A percentile compares a stretch with the other conserved stretches of the same genome.
These are phyloP conservation scores for Lepus timidus DNA, from an alignment of 2,113 vertebrate species.

Conservation along the genomic window DNA sequence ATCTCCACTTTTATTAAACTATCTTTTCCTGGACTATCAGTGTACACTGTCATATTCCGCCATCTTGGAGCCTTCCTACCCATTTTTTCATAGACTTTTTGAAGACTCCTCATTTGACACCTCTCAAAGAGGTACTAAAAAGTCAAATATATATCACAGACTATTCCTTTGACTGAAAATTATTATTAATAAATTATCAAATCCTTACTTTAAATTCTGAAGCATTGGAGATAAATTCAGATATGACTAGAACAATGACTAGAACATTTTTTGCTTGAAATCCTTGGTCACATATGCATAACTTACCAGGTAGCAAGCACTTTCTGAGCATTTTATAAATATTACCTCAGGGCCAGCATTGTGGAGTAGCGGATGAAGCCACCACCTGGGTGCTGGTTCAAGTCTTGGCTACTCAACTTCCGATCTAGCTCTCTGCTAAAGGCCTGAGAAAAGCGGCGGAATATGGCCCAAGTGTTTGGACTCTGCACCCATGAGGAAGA, in stretches of 20 bases:
- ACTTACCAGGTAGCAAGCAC: background rate
- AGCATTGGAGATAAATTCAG: background rate
- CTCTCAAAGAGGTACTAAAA: background rate
- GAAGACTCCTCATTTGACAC: background rate
- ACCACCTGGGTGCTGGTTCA: too few relatives aligned
- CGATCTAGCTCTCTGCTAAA: too few relatives aligned
- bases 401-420: too few relatives aligned
- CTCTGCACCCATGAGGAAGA: too few relatives aligned
- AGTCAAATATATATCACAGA: background rate
- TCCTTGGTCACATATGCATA: background rate
- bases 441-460: too few relatives aligned
- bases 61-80: too few relatives aligned
- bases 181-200: background rate
- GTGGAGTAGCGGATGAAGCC: too few relatives aligned
- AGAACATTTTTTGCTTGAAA: background rate
- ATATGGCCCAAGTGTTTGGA: too few relatives aligned
- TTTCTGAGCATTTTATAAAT: background rate
- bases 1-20: too few relatives aligned
- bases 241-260: background rate
- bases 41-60: too few relatives aligned
- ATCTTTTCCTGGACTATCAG: too few relatives aligned
- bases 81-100: too few relatives aligned
- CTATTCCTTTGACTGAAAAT: background rate
- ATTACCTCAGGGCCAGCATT: background rate
- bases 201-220: background rate